Evolutionary conservation across 2,888 invertebrate species (phyloP).

Genomic region (Pseudanteris insignis): DNA sequence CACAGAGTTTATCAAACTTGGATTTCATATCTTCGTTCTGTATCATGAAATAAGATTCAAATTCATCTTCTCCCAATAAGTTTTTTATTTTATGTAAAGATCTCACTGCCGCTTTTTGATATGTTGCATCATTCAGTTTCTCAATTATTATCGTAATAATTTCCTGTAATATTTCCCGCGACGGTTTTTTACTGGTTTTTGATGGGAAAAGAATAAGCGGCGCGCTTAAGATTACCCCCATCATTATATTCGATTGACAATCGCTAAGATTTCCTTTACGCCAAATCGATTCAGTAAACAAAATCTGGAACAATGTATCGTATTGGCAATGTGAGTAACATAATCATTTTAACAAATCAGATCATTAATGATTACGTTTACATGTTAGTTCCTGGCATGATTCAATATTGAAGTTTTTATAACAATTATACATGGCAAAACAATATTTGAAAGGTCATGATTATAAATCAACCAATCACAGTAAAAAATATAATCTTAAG

Average conservation of each 20-base stretch:
- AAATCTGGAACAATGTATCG: conserved; percentile 48
- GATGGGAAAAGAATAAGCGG: conserved; percentile 64
- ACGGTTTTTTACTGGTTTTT: conserved; percentile 51
- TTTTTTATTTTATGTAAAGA: conserved; percentile 77
- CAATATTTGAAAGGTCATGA: no score
- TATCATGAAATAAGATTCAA: conserved; percentile 69
- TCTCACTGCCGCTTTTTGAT: conserved; percentile 74
- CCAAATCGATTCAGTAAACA: conserved; percentile 53
- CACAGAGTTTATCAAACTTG: conserved; percentile 72
- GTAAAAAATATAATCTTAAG: no score
- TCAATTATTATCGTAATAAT: conserved; percentile 64
- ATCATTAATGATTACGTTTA: no score
- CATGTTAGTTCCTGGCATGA: no score
- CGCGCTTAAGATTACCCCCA: conserved; percentile 64
- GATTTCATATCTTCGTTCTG: conserved; percentile 67
- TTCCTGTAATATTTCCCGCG: conserved; percentile 51
- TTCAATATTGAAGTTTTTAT: no score
- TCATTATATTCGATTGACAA: conserved; percentile 63
- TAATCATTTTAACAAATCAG: no score
- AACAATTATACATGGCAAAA: no score
- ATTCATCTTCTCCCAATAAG: conserved; percentile 74
- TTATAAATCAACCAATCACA: no score
- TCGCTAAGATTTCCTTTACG: conserved; percentile 52
- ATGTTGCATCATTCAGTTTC: conserved; percentile 66
- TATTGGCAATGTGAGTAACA: no score